These are phyloP conservation scores for Catharus minimus DNA, from an alignment of 2,113 vertebrate species.

Conservation along the genomic window DNA sequence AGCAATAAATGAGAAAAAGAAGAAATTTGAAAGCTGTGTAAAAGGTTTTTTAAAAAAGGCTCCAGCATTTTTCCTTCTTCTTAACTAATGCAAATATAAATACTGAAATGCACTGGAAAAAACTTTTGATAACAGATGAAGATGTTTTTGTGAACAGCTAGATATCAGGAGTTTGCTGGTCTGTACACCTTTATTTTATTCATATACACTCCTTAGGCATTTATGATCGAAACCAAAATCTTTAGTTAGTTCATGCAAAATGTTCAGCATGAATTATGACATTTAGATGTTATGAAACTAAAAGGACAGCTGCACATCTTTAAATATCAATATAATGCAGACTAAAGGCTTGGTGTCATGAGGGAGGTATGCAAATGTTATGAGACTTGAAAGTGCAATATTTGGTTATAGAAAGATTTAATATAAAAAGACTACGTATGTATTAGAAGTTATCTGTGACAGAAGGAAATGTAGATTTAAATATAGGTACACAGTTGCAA, in stretches of 20 bases:
- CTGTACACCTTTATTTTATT: not conserved
- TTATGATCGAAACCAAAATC: not conserved
- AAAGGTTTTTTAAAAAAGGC: not conserved
- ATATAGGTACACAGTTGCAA: not conserved
- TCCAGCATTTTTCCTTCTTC: not conserved
- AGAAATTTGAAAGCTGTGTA: not conserved
- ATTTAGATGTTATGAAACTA: constrained; percentile 13
- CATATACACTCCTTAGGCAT: not conserved
- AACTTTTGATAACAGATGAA: not conserved
- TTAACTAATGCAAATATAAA: constrained; percentile 5
- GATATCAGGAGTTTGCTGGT: not conserved
- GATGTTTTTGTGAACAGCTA: not conserved
- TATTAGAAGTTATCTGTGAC: not conserved
- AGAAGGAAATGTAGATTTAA: not conserved
- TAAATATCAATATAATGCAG: constrained; percentile 6
- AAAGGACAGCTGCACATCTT: constrained; percentile 9
- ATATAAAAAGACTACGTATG: not conserved
- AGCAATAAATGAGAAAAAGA: not conserved
- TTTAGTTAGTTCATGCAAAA: constrained; percentile 5
- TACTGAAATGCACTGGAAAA: not conserved
- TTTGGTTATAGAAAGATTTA: not conserved
- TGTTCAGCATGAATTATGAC: constrained; percentile 3
- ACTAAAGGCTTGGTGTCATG: not conserved
- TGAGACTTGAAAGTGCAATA: not conserved
- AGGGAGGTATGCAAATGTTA: not conserved